A percentile compares a stretch with the other conserved stretches of the same genome.
Evolutionary conservation across 2,113 vertebrate species (phyloP).

Genomic region (Columba janthina): DNA sequence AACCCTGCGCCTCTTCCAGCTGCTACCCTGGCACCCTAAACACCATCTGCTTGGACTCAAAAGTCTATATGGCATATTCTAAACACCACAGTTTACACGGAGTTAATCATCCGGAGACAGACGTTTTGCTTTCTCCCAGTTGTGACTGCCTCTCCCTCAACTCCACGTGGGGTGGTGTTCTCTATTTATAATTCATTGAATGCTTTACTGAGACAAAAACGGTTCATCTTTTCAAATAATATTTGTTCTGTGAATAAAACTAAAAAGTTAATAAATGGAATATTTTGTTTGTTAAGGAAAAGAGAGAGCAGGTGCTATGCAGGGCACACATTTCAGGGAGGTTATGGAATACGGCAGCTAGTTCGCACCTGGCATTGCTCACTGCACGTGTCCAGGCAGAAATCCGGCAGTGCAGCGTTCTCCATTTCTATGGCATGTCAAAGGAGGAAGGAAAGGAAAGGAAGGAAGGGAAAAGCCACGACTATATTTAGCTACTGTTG

Average conservation of each 20-base stretch:
- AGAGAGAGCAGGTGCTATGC: background rate
- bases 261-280: background rate
- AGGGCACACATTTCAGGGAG: background rate
- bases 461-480: background rate
- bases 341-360: background rate
- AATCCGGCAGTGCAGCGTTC: background rate
- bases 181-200: background rate
- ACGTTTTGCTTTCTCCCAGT: background rate
- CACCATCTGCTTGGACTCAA: fast-evolving
- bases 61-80: background rate
- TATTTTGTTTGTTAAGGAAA: background rate
- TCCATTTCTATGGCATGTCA: background rate
- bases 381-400: background rate
- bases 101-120: background rate
- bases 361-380: background rate
- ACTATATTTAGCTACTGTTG: background rate
- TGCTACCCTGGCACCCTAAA: too few species aligned
- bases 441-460: background rate
- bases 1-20: background rate
- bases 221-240: background rate
- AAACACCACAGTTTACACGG: fast-evolving
- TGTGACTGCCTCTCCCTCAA: background rate
- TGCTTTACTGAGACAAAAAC: background rate
- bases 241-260: background rate
- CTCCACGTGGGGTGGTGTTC: background rate